Conservation (phyloP, 1,140 invertebrate genomes). For the Pararge aegeria region DNA sequence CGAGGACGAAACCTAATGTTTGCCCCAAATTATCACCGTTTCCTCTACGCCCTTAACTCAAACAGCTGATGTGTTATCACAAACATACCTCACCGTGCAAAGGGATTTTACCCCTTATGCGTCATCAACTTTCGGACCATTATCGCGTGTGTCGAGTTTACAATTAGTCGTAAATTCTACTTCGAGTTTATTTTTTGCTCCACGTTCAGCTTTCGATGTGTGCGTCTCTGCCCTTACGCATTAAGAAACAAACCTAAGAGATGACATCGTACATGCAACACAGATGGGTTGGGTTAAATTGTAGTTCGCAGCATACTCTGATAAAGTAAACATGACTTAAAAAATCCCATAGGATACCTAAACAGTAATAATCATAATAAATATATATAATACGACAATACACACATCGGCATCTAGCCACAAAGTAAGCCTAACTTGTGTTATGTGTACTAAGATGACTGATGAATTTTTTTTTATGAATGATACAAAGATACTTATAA, state of each 20-base stretch:
- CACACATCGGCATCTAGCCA: no score
- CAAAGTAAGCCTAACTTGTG: no score
- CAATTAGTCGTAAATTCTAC: slow-evolving; percentile 38
- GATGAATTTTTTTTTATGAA: no score
- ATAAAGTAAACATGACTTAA: no score
- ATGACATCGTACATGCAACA: no score
- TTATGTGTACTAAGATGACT: no score
- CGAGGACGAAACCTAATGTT: slow-evolving; percentile 29
- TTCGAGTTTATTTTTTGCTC: slow-evolving; percentile 32
- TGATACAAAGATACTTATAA: no score
- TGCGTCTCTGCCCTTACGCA: slow-evolving; percentile 6
- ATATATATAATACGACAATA: no score
- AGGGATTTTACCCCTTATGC: slow-evolving; percentile 7
- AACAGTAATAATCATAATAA: no score
- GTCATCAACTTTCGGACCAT: not conserved
- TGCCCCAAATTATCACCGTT: slow-evolving; percentile 36
- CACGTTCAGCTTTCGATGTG: slow-evolving; percentile 26
- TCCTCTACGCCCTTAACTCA: slow-evolving; percentile 32
- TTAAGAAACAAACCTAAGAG: not conserved
- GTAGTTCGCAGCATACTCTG: no score
- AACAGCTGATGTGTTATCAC: slow-evolving; percentile 41
- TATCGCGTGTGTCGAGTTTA: slow-evolving; percentile 15
- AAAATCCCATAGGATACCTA: no score
- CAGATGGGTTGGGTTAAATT: no score
- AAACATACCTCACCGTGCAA: slow-evolving; percentile 15